Evolutionary conservation across 2,888 invertebrate genomes (phyloP), one percentile per base, ranked within the genome.

Genomic region (Steinernema hermaphroditum): DNA sequence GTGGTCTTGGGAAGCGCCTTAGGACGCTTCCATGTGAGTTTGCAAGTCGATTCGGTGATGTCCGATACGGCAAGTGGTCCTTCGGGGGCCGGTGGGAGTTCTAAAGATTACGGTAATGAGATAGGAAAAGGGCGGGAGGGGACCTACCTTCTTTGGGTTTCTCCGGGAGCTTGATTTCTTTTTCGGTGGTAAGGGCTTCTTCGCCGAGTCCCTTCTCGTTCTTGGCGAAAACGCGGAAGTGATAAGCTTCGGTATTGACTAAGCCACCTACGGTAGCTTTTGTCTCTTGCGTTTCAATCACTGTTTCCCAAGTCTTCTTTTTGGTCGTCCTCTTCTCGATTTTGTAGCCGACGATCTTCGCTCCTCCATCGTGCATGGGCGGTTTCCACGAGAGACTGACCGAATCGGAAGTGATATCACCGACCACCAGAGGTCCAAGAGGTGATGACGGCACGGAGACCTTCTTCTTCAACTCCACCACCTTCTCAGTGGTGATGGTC

Each of bases 341-440:
- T 68, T 77, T 78, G 73, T 82, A 82, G 24, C 80, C 80, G 14
- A 75, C 75, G 27, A 82, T 71, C 24, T 75, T 72, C 34, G 76
- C 76, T n/a, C 81, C 81, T 44, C 80, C 80, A 62, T 81, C 78
- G 44, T 73, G 86, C 27, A 80, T 76, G 62, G 82, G 79, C 9
- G 72, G 72, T 16, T 80, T 77, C 82, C 82, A 82, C 9, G 62
- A 69, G 62, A 82, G 75, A 29, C 74, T 75, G 24, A 73, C 74
- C 6, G 71, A 50, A 9, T 54, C 74, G 9, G 73, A 73, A 16
- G 78, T 76, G 9, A 78, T 73, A 49, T 77, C 74, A 34, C 70
- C 72, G 37, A 78, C 76, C 16, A 70, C 41, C 0, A 81, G 44
- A 6, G 80, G 80, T 29, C 80, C 80, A 2, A 71, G 72, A 19